phyloP scores from a whole-genome alignment of 2,888 invertebrate species.

The Thera obeliscata region DNA sequence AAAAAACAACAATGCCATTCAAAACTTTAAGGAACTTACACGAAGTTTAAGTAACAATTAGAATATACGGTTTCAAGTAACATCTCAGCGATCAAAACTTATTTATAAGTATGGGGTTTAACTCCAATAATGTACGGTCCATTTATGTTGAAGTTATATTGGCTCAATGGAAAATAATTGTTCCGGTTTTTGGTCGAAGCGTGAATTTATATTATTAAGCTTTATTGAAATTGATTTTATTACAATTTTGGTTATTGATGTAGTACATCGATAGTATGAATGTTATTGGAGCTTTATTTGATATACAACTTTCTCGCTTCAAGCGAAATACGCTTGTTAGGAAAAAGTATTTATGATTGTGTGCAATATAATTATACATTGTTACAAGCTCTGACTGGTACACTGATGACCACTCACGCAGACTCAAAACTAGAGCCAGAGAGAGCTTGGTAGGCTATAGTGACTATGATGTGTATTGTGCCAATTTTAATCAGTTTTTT shows the following conservation, averaged over 20 bases:
- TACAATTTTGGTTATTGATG: conserved; percentile 22
- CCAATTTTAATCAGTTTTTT: no score
- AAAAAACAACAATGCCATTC: no score
- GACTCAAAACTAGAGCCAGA: no score
- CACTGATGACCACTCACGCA: no score
- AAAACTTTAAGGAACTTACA: no score
- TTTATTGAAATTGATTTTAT: conserved; percentile 31
- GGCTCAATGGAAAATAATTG: conserved; percentile 59
- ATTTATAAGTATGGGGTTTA: conserved; percentile 43
- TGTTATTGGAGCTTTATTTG: conserved; percentile 1
- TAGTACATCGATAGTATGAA: conserved; percentile 9
- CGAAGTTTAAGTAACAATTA: conserved; percentile 17
- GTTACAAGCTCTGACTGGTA: no score
- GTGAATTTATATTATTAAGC: conserved; percentile 38
- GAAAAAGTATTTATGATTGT: neutral
- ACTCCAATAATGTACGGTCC: conserved; percentile 56
- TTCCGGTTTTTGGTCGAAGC: conserved; percentile 45
- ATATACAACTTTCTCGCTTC: conserved; percentile 2
- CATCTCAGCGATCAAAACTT: conserved; percentile 25
- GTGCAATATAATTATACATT: no score
- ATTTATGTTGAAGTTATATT: conserved; percentile 58
- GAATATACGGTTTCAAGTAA: conserved; percentile 31
- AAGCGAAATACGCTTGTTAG: neutral
- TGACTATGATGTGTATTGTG: no score
- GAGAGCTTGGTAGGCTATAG: no score